A percentile compares a stretch with the other conserved stretches of the same genome.
These are phyloP conservation scores for Heliothis subflexa DNA, from an alignment of 1,140 invertebrate species.

Conservation along the genomic window DNA sequence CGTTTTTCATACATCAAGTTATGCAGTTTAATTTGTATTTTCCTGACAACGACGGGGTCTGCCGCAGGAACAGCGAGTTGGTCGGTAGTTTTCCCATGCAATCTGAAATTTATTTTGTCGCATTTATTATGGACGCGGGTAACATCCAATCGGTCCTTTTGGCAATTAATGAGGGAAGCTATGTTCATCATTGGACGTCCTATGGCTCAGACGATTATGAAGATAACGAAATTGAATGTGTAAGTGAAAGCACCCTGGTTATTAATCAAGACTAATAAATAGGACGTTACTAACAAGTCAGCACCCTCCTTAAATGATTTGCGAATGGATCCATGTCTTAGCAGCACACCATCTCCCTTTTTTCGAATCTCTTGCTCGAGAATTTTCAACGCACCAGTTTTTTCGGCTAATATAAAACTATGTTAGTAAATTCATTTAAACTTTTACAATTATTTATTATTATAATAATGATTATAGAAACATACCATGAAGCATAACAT, in stretches of 20 bases:
- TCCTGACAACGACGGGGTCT: constrained; percentile 73
- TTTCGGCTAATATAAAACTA: constrained; percentile 61
- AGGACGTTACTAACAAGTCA: constrained; percentile 59
- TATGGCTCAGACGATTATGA: too few species aligned
- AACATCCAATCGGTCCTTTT: too few species aligned
- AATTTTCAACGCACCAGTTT: constrained; percentile 67
- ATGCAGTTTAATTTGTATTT: constrained; percentile 74
- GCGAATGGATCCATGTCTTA: constrained; percentile 72
- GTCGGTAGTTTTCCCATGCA: constrained; percentile 70
- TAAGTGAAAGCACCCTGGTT: too few species aligned
- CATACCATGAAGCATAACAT: constrained; percentile 74
- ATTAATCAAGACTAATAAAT: neutral
- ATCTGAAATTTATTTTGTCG: constrained; percentile 54
- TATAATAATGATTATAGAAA: neutral
- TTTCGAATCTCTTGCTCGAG: constrained; percentile 67
- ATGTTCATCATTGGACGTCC: too few species aligned
- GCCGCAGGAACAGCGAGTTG: constrained; percentile 62
- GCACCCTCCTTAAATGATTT: constrained; percentile 70
- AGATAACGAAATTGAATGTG: too few species aligned
- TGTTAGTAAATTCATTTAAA: neutral
- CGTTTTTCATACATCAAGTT: constrained; percentile 67
- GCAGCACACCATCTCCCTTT: constrained; percentile 59
- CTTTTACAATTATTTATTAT: neutral
- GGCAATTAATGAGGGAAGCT: too few species aligned
- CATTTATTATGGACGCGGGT: neutral